phyloP scores from a whole-genome alignment of 2,113 vertebrate species.

The Leucopternis melanops region DNA sequence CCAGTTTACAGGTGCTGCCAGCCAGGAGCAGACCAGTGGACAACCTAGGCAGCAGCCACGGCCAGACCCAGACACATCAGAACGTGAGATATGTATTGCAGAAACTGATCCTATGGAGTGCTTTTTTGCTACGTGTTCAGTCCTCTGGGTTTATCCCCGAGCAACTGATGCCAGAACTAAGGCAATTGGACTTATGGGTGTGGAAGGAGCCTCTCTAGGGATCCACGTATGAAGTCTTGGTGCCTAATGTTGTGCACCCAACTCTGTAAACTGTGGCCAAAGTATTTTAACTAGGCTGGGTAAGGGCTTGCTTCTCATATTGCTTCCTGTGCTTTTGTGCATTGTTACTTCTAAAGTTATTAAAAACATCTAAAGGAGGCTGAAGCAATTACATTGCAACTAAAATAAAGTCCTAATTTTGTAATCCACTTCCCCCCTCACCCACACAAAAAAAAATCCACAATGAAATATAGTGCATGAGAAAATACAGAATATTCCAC shows the following conservation, averaged over 20 bases:
- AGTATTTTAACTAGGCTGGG: slow-evolving; percentile 20
- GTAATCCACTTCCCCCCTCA: slow-evolving; percentile 52
- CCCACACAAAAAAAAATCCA: slow-evolving; percentile 51
- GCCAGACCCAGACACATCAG: neutral
- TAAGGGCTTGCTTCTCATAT: slow-evolving; percentile 46
- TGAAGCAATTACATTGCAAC: slow-evolving; percentile 53
- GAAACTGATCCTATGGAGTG: neutral
- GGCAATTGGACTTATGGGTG: neutral
- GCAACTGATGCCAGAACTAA: neutral
- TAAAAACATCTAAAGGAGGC: slow-evolving; percentile 64
- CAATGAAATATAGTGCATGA: slow-evolving; percentile 57
- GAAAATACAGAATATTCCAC: slow-evolving; percentile 62
- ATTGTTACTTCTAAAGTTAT: slow-evolving; percentile 53
- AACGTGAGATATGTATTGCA: fast-evolving
- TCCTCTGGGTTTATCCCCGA: neutral
- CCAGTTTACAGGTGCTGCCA: fast-evolving
- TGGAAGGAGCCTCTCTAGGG: neutral
- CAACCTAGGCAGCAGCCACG: neutral
- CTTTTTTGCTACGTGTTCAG: neutral
- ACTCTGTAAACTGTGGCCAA: slow-evolving; percentile 14
- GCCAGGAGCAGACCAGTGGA: neutral
- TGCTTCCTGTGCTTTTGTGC: slow-evolving; percentile 65
- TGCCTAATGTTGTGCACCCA: neutral
- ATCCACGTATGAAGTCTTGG: neutral
- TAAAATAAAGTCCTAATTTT: slow-evolving; percentile 63